Evolutionary conservation across 2,888 invertebrate species (phyloP).

Genomic region (Oxytorus armatus): DNA sequence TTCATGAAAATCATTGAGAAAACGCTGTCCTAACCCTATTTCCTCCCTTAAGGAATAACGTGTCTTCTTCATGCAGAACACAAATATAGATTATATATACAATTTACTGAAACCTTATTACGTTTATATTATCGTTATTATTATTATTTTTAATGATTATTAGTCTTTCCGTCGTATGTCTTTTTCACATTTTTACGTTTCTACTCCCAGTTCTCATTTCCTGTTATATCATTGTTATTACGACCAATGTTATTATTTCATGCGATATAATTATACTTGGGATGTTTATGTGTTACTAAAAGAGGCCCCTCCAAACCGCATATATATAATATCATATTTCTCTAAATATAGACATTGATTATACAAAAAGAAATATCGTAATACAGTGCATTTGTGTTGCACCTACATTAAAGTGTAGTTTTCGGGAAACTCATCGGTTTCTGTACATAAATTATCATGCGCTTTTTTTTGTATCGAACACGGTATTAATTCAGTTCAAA

Average conservation of each 20-base stretch:
- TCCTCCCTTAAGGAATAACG: too few species aligned
- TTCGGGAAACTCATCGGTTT: conserved; percentile 9
- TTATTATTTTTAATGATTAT: too few species aligned
- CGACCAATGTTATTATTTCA: not conserved
- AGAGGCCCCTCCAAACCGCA: conserved; percentile 1
- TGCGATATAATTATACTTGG: not conserved
- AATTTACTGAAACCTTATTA: too few species aligned
- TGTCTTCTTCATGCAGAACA: too few species aligned
- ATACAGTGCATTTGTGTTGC: not conserved
- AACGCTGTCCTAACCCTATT: too few species aligned
- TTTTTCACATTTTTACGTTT: too few species aligned
- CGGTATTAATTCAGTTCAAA: conserved; percentile 39
- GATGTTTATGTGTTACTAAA: not conserved
- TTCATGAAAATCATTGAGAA: too few species aligned
- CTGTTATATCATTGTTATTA: too few species aligned
- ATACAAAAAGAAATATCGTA: not conserved
- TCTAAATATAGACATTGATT: not conserved
- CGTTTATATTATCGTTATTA: too few species aligned
- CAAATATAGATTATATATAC: too few species aligned
- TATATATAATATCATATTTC: not conserved
- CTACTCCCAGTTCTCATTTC: too few species aligned
- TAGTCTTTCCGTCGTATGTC: too few species aligned
- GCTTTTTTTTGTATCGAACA: conserved; percentile 1
- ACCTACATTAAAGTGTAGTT: conserved; percentile 21
- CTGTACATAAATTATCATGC: not conserved